Percentiles rank a stretch among this genome's conserved stretches.
phyloP scores from a whole-genome alignment of 2,888 invertebrate genomes.

The Drosophila kanekoi region DNA sequence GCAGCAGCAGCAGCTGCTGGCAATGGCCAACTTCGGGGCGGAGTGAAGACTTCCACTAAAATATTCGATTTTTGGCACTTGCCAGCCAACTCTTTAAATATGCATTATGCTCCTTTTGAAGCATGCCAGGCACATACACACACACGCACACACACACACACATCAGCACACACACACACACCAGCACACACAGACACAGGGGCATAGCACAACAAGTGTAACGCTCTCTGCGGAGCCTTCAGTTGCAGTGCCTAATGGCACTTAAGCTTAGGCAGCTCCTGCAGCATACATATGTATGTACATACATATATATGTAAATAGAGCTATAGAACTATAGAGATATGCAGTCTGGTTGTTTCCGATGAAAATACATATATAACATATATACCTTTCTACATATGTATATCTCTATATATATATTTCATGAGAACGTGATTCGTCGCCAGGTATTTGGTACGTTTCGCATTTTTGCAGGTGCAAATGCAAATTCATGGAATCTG shows the following conservation, averaged over 20 bases:
- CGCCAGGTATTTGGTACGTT: conserved; percentile 42
- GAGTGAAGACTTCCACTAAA: conserved; percentile 46
- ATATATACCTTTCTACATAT: conserved; percentile 1
- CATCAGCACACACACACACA: conserved; percentile 17
- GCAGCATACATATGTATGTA: conserved; percentile 7
- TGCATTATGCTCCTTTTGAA: conserved; percentile 75
- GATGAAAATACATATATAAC: conserved; percentile 19
- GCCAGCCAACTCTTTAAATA: conserved; percentile 77
- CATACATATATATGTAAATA: neutral
- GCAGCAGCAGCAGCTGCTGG: conserved; percentile 39
- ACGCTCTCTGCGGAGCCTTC: conserved; percentile 32
- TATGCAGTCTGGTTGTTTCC: conserved; percentile 23
- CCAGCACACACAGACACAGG: conserved; percentile 7
- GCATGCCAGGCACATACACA: conserved; percentile 45
- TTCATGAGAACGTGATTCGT: conserved; percentile 68
- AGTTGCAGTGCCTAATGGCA: conserved; percentile 71
- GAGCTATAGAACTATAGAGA: conserved; percentile 7
- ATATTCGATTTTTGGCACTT: conserved; percentile 80
- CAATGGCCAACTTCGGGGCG: conserved; percentile 30
- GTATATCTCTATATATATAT: conserved; percentile 8
- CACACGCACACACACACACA: conserved; percentile 13
- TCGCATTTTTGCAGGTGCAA: conserved; percentile 72
- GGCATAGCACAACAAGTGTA: conserved; percentile 11
- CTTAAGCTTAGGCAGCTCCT: conserved; percentile 75
- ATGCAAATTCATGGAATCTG: conserved; percentile 73